Percentiles rank a stretch among this genome's conserved stretches.
These are phyloP conservation scores for Sapayoa aenigma DNA, from an alignment of 2,113 vertebrate species.

Conservation along the genomic window DNA sequence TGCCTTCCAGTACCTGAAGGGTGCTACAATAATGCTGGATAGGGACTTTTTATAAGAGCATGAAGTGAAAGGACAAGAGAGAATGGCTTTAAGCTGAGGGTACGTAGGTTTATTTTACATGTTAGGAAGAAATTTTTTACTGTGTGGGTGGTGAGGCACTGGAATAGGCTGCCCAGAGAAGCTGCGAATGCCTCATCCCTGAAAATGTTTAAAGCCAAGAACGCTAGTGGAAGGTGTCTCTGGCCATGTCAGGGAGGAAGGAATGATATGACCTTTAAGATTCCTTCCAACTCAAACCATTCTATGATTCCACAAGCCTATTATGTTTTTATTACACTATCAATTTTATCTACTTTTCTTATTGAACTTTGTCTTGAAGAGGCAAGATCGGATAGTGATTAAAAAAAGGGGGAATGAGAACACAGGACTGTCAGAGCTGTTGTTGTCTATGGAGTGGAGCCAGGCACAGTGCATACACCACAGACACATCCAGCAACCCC, in stretches of 20 bases:
- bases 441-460: background rate
- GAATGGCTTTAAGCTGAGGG: background rate
- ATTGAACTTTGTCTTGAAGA: background rate
- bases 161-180: background rate
- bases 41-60: background rate
- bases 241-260: background rate
- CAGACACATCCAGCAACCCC: background rate
- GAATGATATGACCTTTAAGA: background rate
- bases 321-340: background rate
- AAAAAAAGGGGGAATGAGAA: background rate
- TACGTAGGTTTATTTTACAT: background rate
- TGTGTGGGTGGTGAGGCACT: no score
- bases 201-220: background rate
- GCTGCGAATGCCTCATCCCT: background rate
- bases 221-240: background rate
- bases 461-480: background rate
- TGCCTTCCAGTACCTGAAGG: background rate
- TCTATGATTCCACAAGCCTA: rapidly evolving
- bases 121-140: background rate
- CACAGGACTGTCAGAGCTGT: background rate
- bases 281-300: background rate
- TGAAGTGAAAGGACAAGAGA: background rate
- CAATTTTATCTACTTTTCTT: background rate
- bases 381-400: background rate
- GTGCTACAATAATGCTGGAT: background rate